Conservation (phyloP, 2,888 invertebrate species). For the Mesopsocus fuscifrons region DNA sequence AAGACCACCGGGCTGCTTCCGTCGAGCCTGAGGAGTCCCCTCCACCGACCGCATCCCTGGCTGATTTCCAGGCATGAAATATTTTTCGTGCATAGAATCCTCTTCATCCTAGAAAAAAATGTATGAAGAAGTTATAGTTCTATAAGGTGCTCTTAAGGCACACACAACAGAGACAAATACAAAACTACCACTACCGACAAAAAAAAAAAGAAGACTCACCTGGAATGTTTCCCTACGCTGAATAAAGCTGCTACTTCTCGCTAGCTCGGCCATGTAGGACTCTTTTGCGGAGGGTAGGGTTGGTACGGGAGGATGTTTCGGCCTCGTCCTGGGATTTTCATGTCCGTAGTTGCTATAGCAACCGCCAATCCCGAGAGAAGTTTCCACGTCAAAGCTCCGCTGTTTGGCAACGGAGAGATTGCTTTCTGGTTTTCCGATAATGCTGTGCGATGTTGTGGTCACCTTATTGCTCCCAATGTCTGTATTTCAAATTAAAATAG, state of each 20-base stretch:
- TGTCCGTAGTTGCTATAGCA: conserved; percentile 20
- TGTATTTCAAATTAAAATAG: no score
- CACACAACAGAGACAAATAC: no score
- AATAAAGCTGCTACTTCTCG: conserved; percentile 34
- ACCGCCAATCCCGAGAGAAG: conserved; percentile 19
- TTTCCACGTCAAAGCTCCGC: conserved; percentile 29
- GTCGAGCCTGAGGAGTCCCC: conserved; percentile 33
- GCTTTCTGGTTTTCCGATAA: conserved; percentile 4
- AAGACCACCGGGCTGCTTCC: background rate
- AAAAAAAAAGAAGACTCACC: conserved; percentile 5
- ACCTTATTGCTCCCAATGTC: background rate
- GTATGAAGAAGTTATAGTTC: conserved; percentile 10
- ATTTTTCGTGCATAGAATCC: conserved; percentile 67
- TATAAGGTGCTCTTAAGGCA: background rate
- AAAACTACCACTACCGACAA: no score
- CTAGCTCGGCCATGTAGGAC: conserved; percentile 25
- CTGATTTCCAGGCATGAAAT: conserved; percentile 29
- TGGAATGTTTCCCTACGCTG: conserved; percentile 32
- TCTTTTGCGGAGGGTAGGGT: conserved; percentile 16
- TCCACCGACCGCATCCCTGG: conserved; percentile 35
- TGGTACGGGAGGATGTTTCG: conserved; percentile 16
- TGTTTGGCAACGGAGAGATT: conserved; percentile 24
- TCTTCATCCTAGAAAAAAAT: conserved; percentile 30
- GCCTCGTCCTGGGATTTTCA: conserved; percentile 18
- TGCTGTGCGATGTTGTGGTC: conserved; percentile 4